Percentiles rank a stretch among this genome's conserved stretches.
Evolutionary conservation across 2,113 vertebrate genomes (phyloP).

Genomic region (Lepus timidus): DNA sequence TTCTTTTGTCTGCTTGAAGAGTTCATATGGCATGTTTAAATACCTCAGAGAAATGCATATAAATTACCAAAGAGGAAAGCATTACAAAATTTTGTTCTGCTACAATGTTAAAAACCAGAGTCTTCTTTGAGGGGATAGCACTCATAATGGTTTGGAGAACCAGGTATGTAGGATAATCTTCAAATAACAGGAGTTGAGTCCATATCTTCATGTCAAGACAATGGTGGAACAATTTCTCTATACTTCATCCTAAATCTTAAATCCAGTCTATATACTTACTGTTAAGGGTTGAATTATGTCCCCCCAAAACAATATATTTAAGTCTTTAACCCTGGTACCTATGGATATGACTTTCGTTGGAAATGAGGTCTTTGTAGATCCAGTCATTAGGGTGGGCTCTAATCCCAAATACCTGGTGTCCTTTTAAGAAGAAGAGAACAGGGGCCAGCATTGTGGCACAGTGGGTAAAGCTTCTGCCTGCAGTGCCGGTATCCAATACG

Average conservation of each 20-base stretch:
- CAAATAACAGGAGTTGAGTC: not conserved
- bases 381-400: not conserved
- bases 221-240: not conserved
- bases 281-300: not conserved
- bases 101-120: not conserved
- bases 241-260: not conserved
- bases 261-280: not conserved
- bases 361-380: not conserved
- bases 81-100: not conserved
- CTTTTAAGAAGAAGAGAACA: not conserved
- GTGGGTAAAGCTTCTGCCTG: no score
- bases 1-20: not conserved
- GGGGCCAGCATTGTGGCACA: no score
- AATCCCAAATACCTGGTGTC: not conserved
- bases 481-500: no score
- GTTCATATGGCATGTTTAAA: not conserved
- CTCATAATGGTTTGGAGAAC: not conserved
- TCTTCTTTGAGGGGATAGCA: not conserved
- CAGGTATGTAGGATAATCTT: not conserved
- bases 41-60: slow-evolving; percentile 20
- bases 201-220: not conserved
- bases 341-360: not conserved
- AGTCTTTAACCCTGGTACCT: not conserved
- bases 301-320: not conserved
- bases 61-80: not conserved